Base-by-base conservation (phyloP, 2,113 vertebrate species). In the Oncorhynchus mykiss region DNA sequence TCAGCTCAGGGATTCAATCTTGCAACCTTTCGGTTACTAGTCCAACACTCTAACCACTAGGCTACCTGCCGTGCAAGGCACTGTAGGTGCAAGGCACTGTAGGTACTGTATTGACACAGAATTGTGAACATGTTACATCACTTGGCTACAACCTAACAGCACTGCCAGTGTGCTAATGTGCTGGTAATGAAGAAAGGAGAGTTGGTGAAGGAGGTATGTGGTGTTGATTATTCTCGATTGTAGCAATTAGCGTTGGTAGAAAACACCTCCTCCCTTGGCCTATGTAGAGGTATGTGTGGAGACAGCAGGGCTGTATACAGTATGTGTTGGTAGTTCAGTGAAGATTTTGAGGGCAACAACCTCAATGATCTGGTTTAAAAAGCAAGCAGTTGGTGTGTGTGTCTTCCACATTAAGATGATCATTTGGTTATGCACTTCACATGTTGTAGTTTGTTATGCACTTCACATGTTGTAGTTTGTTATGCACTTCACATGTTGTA, bases 151-250 rank as follows among this genome's bases (percentile, higher is more conserved):
- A 64, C 9, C 9, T 20, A 24, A 9, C 60, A 64, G 22, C 6
- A 20, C 77, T 57, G 3, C 54, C 3, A 57, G 54, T 57, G 4
- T 57, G 54, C 18, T 57, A 57, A 57, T 57, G 14, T 57, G 39
- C 8, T 45, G 13, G 18, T 20, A 57, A 57, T 16, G 54, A 57
- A 20, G 8, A 57, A 20, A 57, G 54, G 54, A 9, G 18, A 20
- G 18, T 57, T 57, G 54, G 16, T 57, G 67, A 54, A 64, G 16
- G 77, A 22, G 65, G 66, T 57, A 48, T 74, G 60, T 77, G 74
- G 54, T 71, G 60, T 76, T 82, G 78, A 85, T 81, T 74, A 78
- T 73, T 65, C 71, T 80, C 67, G 78, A 81, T 80, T 76, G 70
- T 60, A 59, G 76, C 76, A 80, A 83, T 85, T 85, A 80, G 70